These are phyloP conservation scores for Labroides dimidiatus DNA, from an alignment of 2,797 vertebrate species.

Conservation along the genomic window DNA sequence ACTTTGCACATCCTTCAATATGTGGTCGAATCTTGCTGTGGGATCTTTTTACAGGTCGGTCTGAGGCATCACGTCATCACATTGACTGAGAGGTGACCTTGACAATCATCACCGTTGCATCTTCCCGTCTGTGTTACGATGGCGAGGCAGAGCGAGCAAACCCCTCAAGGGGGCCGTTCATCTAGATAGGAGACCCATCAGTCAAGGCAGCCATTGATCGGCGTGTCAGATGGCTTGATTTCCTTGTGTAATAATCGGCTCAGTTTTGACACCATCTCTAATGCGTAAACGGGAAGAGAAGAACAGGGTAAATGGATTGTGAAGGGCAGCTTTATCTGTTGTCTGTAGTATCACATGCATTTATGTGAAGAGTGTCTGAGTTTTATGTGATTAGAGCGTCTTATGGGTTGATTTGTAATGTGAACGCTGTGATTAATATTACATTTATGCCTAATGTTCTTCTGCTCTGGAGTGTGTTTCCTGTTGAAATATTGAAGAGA, in stretches of 20 bases:
- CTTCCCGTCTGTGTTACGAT: conserved; percentile 49
- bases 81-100: conserved; percentile 68
- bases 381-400: conserved; percentile 21
- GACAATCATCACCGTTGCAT: conserved; percentile 53
- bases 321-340: conserved; percentile 55
- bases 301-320: conserved; percentile 72
- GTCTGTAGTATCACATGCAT: conserved; percentile 35
- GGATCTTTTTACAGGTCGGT: conserved; percentile 35
- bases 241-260: conserved; percentile 80
- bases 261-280: conserved; percentile 74
- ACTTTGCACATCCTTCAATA: conserved; percentile 29
- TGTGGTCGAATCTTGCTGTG: conserved; percentile 27
- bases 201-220: conserved; percentile 81
- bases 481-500: conserved; percentile 26
- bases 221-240: conserved; percentile 78
- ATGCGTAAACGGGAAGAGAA: conserved; percentile 67
- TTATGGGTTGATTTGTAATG: conserved; percentile 19
- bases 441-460: conserved; percentile 29
- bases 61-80: conserved; percentile 48
- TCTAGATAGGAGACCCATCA: conserved; percentile 82
- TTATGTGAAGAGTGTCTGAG: conserved; percentile 14
- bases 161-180: conserved; percentile 75
- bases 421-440: conserved; percentile 27
- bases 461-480: conserved; percentile 20
- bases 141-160: conserved; percentile 50